A percentile compares a stretch with the other conserved stretches of the same genome.
Conservation (phyloP, 2,113 vertebrate species). For the Heloderma charlesbogerti region DNA sequence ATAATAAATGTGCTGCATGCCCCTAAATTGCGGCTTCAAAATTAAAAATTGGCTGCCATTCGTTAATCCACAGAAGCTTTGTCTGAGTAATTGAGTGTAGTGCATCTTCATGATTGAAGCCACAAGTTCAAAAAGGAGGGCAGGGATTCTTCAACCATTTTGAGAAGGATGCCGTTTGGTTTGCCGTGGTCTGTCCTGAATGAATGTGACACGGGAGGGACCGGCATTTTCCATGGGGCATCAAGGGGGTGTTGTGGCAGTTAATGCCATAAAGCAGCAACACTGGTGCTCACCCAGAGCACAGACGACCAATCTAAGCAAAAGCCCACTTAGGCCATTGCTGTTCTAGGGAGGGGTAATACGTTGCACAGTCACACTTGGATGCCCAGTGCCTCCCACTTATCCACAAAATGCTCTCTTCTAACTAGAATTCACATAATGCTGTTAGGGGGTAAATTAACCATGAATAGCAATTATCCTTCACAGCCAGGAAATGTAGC, state of each 20-base stretch:
- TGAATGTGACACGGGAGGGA: not conserved
- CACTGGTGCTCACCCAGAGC: too few relatives aligned
- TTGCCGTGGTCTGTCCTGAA: not conserved
- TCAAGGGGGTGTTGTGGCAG: too few relatives aligned
- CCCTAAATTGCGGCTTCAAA: too few relatives aligned
- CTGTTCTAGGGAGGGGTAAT: not conserved
- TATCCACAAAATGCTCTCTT: not conserved
- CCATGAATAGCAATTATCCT: constrained; percentile 8
- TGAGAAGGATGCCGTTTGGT: too few relatives aligned
- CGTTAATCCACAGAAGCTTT: too few relatives aligned
- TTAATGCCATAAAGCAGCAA: not conserved
- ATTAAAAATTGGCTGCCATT: too few relatives aligned
- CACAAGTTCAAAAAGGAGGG: too few relatives aligned
- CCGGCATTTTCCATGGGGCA: not conserved
- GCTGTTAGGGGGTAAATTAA: not conserved
- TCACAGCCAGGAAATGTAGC: not conserved
- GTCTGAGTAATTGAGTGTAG: too few relatives aligned
- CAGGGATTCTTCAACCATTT: too few relatives aligned
- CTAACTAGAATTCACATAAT: not conserved
- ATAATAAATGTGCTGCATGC: too few relatives aligned
- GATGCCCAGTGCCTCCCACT: not conserved
- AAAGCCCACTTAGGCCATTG: not conserved
- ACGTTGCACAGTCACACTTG: not conserved
- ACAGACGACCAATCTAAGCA: not conserved
- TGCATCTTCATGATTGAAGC: too few relatives aligned